phyloP scores from a whole-genome alignment of 2,888 invertebrate genomes.

The Spialia ferax region DNA sequence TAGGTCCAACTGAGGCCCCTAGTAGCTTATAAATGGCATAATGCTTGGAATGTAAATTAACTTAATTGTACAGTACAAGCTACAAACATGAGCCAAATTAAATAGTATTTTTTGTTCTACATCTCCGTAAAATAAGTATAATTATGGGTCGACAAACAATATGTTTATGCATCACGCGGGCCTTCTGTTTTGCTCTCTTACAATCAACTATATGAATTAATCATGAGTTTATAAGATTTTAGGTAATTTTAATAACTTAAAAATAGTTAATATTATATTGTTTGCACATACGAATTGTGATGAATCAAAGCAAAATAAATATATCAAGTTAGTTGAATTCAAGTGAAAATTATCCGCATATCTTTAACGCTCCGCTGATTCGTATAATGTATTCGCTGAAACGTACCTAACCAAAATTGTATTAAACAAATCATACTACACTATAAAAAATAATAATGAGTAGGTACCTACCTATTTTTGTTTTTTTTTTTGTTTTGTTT shows the following conservation, averaged over 20 bases:
- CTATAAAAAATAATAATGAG: neutral
- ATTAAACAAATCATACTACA: neutral
- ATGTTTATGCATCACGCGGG: neutral
- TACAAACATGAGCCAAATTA: neutral
- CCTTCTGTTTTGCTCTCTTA: neutral
- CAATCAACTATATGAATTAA: neutral
- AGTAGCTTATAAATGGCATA: too few species aligned
- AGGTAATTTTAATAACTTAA: neutral
- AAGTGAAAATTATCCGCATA: neutral
- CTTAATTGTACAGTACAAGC: neutral
- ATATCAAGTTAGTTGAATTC: too few species aligned
- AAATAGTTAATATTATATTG: neutral
- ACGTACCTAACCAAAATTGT: neutral
- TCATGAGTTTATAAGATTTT: neutral
- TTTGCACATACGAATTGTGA: neutral
- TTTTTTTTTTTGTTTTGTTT: too few species aligned
- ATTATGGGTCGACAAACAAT: neutral
- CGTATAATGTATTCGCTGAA: neutral
- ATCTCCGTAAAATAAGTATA: slow-evolving; percentile 1
- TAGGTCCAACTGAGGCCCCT: too few species aligned
- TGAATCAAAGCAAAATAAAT: neutral
- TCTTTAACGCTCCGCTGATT: neutral
- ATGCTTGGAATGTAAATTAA: too few species aligned
- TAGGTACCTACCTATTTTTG: too few species aligned
- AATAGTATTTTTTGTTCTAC: neutral